Conservation (phyloP, 2,888 invertebrate genomes). For the Clivina fossor region DNA sequence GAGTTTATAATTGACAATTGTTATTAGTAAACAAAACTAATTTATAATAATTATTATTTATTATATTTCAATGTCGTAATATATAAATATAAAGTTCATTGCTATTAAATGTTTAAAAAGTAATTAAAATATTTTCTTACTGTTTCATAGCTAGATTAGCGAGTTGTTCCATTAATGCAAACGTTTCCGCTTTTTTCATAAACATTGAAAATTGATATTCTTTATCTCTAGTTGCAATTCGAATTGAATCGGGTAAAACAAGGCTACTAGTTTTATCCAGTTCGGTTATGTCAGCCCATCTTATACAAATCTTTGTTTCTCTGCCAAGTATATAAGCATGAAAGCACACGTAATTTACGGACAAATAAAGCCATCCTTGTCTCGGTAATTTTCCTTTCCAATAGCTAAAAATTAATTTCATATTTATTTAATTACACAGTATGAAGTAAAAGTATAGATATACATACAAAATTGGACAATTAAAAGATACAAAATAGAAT, state of each 20-base stretch:
- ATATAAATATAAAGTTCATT: not conserved
- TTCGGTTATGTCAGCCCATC: conserved; percentile 88
- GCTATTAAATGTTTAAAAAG: conserved; percentile 2
- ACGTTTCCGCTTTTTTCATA: conserved; percentile 85
- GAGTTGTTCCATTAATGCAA: conserved; percentile 88
- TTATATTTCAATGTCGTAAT: too few species aligned
- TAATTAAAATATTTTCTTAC: conserved; percentile 45
- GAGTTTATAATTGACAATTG: too few species aligned
- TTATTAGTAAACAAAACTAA: too few species aligned
- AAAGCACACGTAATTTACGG: conserved; percentile 94
- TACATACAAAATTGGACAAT: too few species aligned
- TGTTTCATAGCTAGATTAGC: conserved; percentile 97
- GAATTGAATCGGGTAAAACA: conserved; percentile 83
- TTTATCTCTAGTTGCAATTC: conserved; percentile 81
- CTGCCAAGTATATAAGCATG: conserved; percentile 91
- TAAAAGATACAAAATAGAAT: too few species aligned
- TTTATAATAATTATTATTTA: too few species aligned
- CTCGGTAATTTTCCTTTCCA: conserved; percentile 90
- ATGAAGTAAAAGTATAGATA: too few species aligned
- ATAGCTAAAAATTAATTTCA: conserved; percentile 62
- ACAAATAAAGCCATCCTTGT: conserved; percentile 98
- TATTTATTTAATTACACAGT: too few species aligned
- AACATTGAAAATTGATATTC: conserved; percentile 92
- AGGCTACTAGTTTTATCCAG: conserved; percentile 75
- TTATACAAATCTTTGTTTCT: conserved; percentile 83